Evolutionary conservation across 2,113 vertebrate genomes (phyloP).

Genomic region (Phycodurus eques): DNA sequence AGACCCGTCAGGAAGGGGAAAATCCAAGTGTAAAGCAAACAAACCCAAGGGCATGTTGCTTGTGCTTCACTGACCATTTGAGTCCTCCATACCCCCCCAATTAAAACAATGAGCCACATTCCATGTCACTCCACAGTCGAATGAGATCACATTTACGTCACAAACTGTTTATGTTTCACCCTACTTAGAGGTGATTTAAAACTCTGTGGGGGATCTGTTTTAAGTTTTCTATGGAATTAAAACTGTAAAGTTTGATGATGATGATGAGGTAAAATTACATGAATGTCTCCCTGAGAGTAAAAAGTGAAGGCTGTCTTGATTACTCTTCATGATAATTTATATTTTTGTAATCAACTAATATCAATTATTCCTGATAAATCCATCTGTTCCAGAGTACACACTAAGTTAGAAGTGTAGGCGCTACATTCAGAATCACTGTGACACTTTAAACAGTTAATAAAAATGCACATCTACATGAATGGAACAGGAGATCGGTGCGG

Average conservation of each 20-base stretch:
- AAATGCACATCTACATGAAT: no score
- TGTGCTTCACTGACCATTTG: conserved; percentile 36
- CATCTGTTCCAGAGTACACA: neutral
- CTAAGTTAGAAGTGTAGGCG: no score
- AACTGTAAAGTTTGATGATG: neutral
- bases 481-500: no score
- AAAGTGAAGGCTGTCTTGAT: neutral
- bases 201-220: conserved; percentile 45
- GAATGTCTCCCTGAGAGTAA: neutral
- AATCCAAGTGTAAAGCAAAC: conserved; percentile 47
- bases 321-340: neutral
- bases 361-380: neutral
- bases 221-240: conserved; percentile 35
- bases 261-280: neutral
- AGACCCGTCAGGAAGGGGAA: conserved; percentile 38
- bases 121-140: conserved; percentile 39
- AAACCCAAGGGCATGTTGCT: conserved; percentile 42
- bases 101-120: conserved; percentile 51
- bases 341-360: neutral
- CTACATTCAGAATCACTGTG: no score
- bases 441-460: no score
- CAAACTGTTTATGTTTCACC: conserved; percentile 27
- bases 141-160: conserved; percentile 26
- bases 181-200: conserved; percentile 35
- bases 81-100: conserved; percentile 46